Evolutionary conservation across 2,113 vertebrate species (phyloP).

Genomic region (Aphelocoma coerulescens): DNA sequence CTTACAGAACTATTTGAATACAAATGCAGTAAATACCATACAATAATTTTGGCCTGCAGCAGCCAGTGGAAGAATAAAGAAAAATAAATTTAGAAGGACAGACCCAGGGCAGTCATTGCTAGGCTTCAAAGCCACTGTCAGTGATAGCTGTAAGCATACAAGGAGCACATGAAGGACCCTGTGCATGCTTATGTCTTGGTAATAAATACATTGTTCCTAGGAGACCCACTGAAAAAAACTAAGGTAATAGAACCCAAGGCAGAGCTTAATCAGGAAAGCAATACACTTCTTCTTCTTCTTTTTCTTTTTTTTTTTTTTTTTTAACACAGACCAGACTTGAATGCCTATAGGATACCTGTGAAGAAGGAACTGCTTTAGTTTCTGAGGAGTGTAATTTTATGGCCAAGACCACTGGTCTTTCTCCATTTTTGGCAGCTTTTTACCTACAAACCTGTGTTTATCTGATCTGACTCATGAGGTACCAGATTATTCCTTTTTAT

Average conservation of each 20-base stretch:
- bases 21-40: neutral
- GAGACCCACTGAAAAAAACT: accelerated
- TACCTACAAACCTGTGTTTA: neutral
- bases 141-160: neutral
- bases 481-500: neutral
- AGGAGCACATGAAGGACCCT: neutral
- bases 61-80: neutral
- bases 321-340: neutral
- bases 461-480: neutral
- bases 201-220: neutral
- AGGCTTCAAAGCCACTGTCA: neutral
- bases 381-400: neutral
- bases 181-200: neutral
- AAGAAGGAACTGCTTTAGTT: neutral
- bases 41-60: neutral
- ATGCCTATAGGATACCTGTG: neutral
- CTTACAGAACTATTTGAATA: neutral
- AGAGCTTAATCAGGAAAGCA: neutral
- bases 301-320: neutral
- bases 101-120: neutral
- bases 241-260: neutral
- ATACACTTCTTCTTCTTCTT: too few species aligned
- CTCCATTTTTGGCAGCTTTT: neutral
- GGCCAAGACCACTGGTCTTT: neutral
- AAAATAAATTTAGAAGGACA: neutral